A percentile compares a stretch with the other conserved stretches of the same genome.
Conservation (phyloP, 2,113 vertebrate species). For the Microtus oregoni region DNA sequence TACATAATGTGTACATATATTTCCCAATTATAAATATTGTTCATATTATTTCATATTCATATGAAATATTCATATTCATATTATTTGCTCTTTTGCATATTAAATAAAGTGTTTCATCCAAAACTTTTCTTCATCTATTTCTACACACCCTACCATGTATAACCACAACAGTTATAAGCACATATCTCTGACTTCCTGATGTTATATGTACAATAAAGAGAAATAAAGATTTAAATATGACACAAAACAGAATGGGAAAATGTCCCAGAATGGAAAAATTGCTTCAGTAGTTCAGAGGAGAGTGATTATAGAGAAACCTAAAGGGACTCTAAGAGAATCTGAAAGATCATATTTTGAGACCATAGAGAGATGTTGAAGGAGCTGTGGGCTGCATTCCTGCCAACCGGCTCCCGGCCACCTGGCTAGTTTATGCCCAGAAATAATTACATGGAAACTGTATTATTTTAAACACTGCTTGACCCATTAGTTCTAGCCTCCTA, state of each 20-base stretch:
- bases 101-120: constrained; percentile 26
- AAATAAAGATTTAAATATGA: constrained; percentile 43
- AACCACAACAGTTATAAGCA: neutral
- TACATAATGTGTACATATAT: neutral
- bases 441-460: too few species aligned
- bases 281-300: neutral
- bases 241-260: neutral
- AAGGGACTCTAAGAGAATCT: neutral
- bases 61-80: too few species aligned
- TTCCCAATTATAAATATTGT: neutral
- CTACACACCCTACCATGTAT: neutral
- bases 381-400: too few species aligned
- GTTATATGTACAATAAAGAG: constrained; percentile 22
- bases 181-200: neutral
- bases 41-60: too few species aligned
- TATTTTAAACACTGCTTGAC: too few species aligned
- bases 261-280: neutral
- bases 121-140: neutral
- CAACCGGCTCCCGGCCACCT: too few species aligned
- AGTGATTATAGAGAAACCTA: neutral
- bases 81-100: constrained; percentile 15
- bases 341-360: neutral
- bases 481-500: too few species aligned
- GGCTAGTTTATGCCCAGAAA: too few species aligned
- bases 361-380: neutral